A percentile compares a stretch with the other conserved stretches of the same genome.
phyloP scores from a whole-genome alignment of 2,888 invertebrate genomes.

The Bugula neritina region DNA sequence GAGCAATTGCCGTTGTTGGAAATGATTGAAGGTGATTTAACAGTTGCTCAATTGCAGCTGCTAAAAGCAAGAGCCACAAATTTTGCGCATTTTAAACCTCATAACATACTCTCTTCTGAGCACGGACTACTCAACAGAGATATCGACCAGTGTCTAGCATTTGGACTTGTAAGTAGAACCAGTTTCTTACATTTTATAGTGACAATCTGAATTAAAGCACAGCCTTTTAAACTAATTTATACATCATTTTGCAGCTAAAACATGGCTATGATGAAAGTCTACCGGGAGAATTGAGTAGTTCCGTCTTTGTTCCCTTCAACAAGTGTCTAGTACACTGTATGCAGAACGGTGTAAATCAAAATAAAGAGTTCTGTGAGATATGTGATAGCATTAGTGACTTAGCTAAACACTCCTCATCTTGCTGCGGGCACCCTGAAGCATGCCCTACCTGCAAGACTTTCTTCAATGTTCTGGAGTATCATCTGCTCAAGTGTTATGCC shows the following conservation, averaged over 20 bases:
- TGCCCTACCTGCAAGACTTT: slow-evolving; percentile 20
- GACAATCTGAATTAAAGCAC: neutral
- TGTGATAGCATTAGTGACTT: slow-evolving; percentile 11
- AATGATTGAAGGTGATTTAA: neutral
- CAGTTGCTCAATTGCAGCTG: neutral
- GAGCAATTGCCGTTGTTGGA: too few species aligned
- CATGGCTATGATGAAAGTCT: slow-evolving; percentile 21
- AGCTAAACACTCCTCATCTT: neutral
- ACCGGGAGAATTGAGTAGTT: neutral
- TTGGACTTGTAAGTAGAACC: slow-evolving; percentile 3
- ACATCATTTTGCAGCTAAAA: slow-evolving; percentile 3
- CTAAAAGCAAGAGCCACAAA: slow-evolving; percentile 14
- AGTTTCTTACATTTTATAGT: neutral
- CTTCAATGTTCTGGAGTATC: slow-evolving; percentile 17
- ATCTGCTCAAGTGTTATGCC: neutral
- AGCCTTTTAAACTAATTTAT: neutral
- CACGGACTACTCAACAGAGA: neutral
- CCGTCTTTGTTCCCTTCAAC: slow-evolving; percentile 26
- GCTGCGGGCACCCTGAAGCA: slow-evolving; percentile 11
- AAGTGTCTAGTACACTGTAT: slow-evolving; percentile 14
- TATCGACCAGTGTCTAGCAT: slow-evolving; percentile 10
- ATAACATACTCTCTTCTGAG: neutral
- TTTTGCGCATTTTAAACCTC: neutral
- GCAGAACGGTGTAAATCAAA: neutral
- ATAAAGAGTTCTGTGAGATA: slow-evolving; percentile 12